Evolutionary conservation across 2,888 invertebrate species (phyloP), one percentile per base, ranked within the genome.

Genomic region (Xestia rhomboidea): DNA sequence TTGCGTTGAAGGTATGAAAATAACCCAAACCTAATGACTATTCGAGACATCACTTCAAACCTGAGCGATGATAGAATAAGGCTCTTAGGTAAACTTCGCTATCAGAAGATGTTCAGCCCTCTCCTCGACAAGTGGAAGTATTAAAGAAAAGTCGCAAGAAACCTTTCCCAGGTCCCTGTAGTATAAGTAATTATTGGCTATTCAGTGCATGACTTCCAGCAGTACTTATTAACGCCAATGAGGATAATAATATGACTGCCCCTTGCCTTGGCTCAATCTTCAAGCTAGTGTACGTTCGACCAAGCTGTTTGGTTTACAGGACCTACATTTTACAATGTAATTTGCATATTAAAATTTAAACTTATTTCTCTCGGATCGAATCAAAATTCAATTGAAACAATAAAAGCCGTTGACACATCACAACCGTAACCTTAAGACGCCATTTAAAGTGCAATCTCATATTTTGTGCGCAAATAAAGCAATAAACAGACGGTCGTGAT

Each of bases 391-490:
- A 41, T 54, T 46, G 6, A 41, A 79, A 68, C 41, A 69, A 76
- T 66, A 79, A 68, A 68, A 76, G 0, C 27, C 15, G 11, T 34
- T 41, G 81, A 70, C 77, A 76, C 46, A 77, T 81, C 83, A 83
- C 81, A 73, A 74, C 2, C 27, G 21, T 54, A 66, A 72, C 77
- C 74, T 72, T 66, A 60, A n/a, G 54, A 30, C 34, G 54, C 81
- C 68, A 77, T 72, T 74, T 73, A 62, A 60, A 81, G 72, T 54
- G 38, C 51, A 74, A 68, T 57, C 71, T 79, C 71, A 79, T 77
- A 84, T 76, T 84, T 77, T 63, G 73, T 64, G 73, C n/a, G 44
- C 76, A 82, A 87, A 88, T 88, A 89, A 85, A 87, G 84, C 75
- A 57, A 80, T 83, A 76, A 79, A 86, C 76, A 79, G 62, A 69